Evolutionary conservation across 2,888 invertebrate species (phyloP), one percentile per base, ranked within the genome.

Genomic region (Nudaria mundana): DNA sequence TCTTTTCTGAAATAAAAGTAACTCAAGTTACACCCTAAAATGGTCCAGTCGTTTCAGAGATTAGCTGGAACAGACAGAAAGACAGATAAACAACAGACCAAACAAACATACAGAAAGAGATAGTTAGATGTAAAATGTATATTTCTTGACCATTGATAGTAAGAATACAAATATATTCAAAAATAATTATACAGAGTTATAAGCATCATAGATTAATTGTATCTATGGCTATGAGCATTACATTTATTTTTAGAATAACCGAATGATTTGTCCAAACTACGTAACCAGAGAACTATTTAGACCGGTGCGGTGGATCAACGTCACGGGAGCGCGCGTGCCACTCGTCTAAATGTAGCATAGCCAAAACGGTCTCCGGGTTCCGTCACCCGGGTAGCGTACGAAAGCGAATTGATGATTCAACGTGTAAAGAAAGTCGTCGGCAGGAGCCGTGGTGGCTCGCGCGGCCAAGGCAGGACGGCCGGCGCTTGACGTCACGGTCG

Each of bases 321-420:
- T 88, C 87, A 87, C 77, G 63, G 84, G 81, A 75, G 66, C 70
- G 74, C 75, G 76, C 79, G 80, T 78, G 71, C 67, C 76, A 69
- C 63, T 61, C 62, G 57, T 76, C 86, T 87, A 86, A 88, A 84
- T 84, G 80, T 79, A 68, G 87, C 81, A 81, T 76, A 63, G 71
- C 87, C 84, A 81, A 85, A 87, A 77, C 77, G 74, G 86, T 82
- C 73, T 68, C 67, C 70, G 71, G 63, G 66, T 65, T 63, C 66
- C 66, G 64, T 66, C 70, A 68, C 66, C 60, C 55, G 65, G 37
- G 58, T 61, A 64, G 68, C 65, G 72, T 68, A 67, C 81, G 67
- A 74, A 81, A 73, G 70, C 68, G 77, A 81, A 69, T 63, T 67
- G n/a, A 58, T 87, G 86, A 86, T 65, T 86, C 86, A 85, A 70